A percentile compares a stretch with the other conserved stretches of the same genome.
These are phyloP conservation scores for Sylvia atricapilla DNA, from an alignment of 2,113 vertebrate genomes.

Conservation along the genomic window DNA sequence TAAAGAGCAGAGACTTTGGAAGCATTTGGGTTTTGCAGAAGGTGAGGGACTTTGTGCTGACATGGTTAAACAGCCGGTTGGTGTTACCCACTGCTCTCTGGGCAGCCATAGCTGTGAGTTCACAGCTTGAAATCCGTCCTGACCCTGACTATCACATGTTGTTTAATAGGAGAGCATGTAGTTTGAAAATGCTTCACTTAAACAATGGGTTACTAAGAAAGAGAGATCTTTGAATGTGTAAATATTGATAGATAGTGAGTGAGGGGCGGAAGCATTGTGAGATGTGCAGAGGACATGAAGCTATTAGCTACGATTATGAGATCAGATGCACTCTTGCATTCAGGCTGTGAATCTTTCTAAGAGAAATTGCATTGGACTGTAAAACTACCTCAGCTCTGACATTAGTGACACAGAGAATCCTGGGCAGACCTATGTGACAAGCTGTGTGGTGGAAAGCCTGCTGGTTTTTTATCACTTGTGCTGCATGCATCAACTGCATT, in stretches of 20 bases:
- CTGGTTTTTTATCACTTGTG: neutral
- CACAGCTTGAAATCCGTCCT: neutral
- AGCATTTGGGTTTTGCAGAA: neutral
- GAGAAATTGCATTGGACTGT: neutral
- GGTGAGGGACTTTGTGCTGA: neutral
- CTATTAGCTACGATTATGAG: neutral
- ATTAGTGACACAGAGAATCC: neutral
- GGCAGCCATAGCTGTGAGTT: neutral
- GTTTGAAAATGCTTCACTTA: neutral
- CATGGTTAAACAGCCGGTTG: neutral
- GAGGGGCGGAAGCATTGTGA: neutral
- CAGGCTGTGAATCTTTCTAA: neutral
- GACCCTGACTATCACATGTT: neutral
- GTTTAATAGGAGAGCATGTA: neutral
- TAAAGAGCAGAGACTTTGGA: neutral
- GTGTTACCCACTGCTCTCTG: neutral
- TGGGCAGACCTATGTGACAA: neutral
- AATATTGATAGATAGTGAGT: neutral
- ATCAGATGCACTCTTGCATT: neutral
- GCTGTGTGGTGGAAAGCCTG: neutral
- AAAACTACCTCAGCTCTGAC: neutral
- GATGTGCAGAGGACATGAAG: neutral
- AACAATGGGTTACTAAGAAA: neutral
- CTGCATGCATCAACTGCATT: neutral
- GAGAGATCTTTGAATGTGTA: neutral